These are phyloP conservation scores for Hylaea fasciaria DNA, from an alignment of 2,888 invertebrate genomes.

Conservation along the genomic window DNA sequence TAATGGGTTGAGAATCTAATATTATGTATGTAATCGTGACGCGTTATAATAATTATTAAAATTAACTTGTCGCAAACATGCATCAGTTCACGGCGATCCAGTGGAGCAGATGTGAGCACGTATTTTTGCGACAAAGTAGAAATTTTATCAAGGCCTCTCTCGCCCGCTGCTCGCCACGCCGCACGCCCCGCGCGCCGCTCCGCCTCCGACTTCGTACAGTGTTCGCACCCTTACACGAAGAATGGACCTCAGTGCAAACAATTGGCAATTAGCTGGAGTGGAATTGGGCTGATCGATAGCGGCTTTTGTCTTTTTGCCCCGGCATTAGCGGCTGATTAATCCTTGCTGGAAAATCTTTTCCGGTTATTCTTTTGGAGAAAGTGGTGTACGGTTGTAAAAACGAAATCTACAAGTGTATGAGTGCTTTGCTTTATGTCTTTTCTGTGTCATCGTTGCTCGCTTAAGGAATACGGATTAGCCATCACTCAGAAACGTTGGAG, in stretches of 20 bases:
- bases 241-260: constrained; percentile 60
- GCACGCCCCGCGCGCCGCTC: too few species aligned
- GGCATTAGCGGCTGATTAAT: constrained; percentile 65
- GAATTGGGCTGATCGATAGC: constrained; percentile 69
- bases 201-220: too few species aligned
- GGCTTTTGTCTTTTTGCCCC: constrained; percentile 56
- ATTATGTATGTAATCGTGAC: too few species aligned
- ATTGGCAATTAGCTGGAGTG: constrained; percentile 71
- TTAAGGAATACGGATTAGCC: not conserved
- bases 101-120: too few species aligned
- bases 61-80: too few species aligned
- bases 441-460: not conserved
- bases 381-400: constrained; percentile 16
- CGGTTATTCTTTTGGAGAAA: constrained; percentile 34
- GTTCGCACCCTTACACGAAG: constrained; percentile 49
- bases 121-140: too few species aligned
- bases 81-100: too few species aligned
- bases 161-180: too few species aligned
- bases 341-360: constrained; percentile 17
- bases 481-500: too few species aligned
- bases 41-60: too few species aligned
- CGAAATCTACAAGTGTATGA: constrained; percentile 16
- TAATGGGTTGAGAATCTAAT: too few species aligned
- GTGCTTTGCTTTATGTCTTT: not conserved
- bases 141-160: too few species aligned